These are phyloP conservation scores for Meloidogyne hapla DNA, from an alignment of 1,140 invertebrate genomes.

Conservation along the genomic window DNA sequence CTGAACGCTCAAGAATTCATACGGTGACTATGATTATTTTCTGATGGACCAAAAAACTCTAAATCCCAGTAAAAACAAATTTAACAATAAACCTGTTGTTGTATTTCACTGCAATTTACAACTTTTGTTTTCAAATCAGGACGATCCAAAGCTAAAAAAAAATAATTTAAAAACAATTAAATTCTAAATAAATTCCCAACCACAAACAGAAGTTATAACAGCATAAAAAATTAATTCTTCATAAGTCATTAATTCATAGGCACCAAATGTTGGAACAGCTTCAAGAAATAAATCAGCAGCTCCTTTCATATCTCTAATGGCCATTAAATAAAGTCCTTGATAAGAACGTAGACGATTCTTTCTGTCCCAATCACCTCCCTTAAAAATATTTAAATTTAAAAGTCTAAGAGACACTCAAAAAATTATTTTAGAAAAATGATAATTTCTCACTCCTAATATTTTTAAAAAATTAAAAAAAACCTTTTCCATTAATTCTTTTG, in stretches of 20 bases:
- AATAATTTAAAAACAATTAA: conserved; percentile 16
- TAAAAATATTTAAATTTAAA: conserved; percentile 20
- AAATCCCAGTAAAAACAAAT: too few species aligned
- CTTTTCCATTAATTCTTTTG: conserved; percentile 69
- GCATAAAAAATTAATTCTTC: conserved; percentile 85
- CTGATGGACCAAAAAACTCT: too few species aligned
- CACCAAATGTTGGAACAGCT: conserved; percentile 97
- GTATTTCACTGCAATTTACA: conserved; percentile 89
- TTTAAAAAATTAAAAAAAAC: conserved; percentile 21
- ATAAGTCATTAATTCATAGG: conserved; percentile 97
- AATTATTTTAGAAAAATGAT: too few species aligned
- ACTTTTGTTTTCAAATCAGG: conserved; percentile 66
- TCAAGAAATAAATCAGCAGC: conserved; percentile 92
- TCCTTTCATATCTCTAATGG: conserved; percentile 90
- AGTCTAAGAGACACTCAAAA: too few species aligned
- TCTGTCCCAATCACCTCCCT: conserved; percentile 98
- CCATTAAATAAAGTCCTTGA: conserved; percentile 87
- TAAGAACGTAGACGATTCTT: conserved; percentile 93
- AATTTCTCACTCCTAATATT: too few species aligned
- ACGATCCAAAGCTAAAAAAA: conserved; percentile 48
- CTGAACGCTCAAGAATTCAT: too few species aligned
- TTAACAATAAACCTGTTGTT: conserved; percentile 84
- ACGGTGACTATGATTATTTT: too few species aligned
- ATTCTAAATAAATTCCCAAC: conserved; percentile 29
- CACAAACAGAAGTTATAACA: conserved; percentile 76